Evolutionary conservation across 2,888 invertebrate genomes (phyloP).

Genomic region (Sympetrum striolatum): DNA sequence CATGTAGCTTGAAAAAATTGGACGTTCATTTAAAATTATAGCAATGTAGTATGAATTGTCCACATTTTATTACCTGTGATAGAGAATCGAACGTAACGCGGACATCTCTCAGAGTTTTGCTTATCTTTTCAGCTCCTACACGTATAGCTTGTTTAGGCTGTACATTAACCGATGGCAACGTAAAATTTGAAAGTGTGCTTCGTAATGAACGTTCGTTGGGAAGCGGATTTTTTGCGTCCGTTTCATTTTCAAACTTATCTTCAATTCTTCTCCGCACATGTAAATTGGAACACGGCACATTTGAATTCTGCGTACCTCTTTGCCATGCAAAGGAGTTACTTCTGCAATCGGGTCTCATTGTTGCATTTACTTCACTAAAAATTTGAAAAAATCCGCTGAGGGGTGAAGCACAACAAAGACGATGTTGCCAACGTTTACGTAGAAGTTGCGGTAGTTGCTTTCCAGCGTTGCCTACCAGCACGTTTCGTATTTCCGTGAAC

Average conservation of each 20-base stretch:
- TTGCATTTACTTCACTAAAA: neutral
- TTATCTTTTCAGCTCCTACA: slow-evolving; percentile 72
- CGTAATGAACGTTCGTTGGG: neutral
- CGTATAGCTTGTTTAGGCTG: slow-evolving; percentile 71
- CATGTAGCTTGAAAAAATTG: too few species aligned
- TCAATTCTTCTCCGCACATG: neutral
- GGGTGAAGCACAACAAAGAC: neutral
- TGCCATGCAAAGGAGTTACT: slow-evolving; percentile 14
- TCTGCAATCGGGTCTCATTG: slow-evolving; percentile 6
- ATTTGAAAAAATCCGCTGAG: neutral
- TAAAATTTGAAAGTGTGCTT: neutral
- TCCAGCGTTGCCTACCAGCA: too few species aligned
- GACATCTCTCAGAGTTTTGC: slow-evolving; percentile 71
- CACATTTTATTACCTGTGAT: slow-evolving; percentile 65
- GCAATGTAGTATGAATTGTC: too few species aligned
- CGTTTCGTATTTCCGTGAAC: too few species aligned
- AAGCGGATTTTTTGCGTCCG: neutral
- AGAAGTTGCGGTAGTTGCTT: too few species aligned
- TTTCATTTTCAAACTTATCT: slow-evolving; percentile 14
- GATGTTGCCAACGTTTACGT: neutral
- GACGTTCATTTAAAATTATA: too few species aligned
- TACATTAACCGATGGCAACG: slow-evolving; percentile 53
- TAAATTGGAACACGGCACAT: neutral
- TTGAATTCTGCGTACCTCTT: neutral
- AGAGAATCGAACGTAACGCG: slow-evolving; percentile 71